phyloP scores from a whole-genome alignment of 2,113 vertebrate species.

The Atherinomorus stipes region DNA sequence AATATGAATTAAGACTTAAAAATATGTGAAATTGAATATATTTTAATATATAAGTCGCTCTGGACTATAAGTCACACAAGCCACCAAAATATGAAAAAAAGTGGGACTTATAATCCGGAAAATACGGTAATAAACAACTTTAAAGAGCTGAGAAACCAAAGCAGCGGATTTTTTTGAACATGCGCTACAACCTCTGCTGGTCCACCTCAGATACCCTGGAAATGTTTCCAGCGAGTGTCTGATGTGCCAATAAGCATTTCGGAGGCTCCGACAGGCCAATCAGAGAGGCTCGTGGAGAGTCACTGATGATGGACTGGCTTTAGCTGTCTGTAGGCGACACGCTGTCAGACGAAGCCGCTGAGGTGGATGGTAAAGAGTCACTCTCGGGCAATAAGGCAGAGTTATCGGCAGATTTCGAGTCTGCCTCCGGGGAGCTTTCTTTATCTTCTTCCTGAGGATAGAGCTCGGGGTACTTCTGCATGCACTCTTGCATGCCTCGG shows the following conservation, averaged over 20 bases:
- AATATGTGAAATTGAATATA: too few species aligned
- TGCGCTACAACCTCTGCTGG: not conserved
- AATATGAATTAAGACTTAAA: too few species aligned
- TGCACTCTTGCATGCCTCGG: slow-evolving; percentile 96
- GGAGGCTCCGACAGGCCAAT: slow-evolving; percentile 18
- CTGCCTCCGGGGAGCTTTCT: slow-evolving; percentile 65
- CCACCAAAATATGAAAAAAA: too few species aligned
- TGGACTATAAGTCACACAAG: too few species aligned
- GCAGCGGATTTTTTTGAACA: slow-evolving; percentile 22
- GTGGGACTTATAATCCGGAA: too few species aligned
- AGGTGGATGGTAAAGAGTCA: slow-evolving; percentile 36
- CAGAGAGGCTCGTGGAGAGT: slow-evolving; percentile 34
- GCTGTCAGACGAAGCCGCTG: slow-evolving; percentile 24
- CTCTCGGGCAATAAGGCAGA: slow-evolving; percentile 45
- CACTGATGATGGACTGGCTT: slow-evolving; percentile 32
- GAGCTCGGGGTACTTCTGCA: slow-evolving; percentile 96
- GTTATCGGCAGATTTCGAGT: slow-evolving; percentile 23
- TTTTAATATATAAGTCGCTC: too few species aligned
- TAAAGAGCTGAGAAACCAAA: slow-evolving; percentile 36
- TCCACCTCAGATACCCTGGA: too few species aligned
- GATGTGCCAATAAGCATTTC: slow-evolving; percentile 17
- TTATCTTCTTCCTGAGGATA: slow-evolving; percentile 95
- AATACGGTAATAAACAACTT: slow-evolving; percentile 19
- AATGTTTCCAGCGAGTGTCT: slow-evolving; percentile 7
- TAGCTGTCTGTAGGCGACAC: slow-evolving; percentile 73